Evolutionary conservation across 2,888 invertebrate genomes (phyloP), one percentile per base, ranked within the genome.

Genomic region (Chrysolina americana): DNA sequence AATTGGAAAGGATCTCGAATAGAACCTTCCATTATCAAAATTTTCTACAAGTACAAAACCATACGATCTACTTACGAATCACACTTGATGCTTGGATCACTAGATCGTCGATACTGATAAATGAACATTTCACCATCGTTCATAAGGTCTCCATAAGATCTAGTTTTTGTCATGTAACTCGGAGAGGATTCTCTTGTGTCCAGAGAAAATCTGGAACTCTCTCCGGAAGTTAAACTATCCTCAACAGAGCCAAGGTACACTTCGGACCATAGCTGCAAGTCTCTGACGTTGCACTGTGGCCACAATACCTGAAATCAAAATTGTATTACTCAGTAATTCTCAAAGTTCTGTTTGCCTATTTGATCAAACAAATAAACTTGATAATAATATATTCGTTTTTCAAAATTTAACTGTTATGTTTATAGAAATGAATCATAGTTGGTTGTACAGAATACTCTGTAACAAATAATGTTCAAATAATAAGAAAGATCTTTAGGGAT

Each of bases 211-310:
- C 82, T 82, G 6, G 85, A 81, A 77, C 87, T 87, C 63, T 84
- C 85, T 65, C 85, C 85, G 0, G 81, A 76, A 70, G 78, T 83
- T 66, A 82, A 84, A 79, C 85, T 84, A n/a, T 81, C 82, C 79
- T 87, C 87, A 81, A 86, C 80, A 1, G 87, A 87, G 65, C 94
- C 94, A 82, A 95, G 90, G 89, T 96, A 97, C 78, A 98, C 92
- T 80, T 94, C 94, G 78, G 92, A 91, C 98, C 98, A 98, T 81
- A 97, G 90, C 72, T 91, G 90, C 86, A 98, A 90, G 84, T 95
- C 94, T 72, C 96, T 92, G 70, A 97, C 93, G 86, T 95, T 94
- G 88, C 92, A 95, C 80, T 94, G 94, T 69, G 97, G 96, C 93
- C 95, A 95, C 81, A 98, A 89, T 82, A 96, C 95, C 95, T 96